A percentile compares a stretch with the other conserved stretches of the same genome.
phyloP scores from a whole-genome alignment of 2,888 invertebrate species.

The Sialis lutaria region DNA sequence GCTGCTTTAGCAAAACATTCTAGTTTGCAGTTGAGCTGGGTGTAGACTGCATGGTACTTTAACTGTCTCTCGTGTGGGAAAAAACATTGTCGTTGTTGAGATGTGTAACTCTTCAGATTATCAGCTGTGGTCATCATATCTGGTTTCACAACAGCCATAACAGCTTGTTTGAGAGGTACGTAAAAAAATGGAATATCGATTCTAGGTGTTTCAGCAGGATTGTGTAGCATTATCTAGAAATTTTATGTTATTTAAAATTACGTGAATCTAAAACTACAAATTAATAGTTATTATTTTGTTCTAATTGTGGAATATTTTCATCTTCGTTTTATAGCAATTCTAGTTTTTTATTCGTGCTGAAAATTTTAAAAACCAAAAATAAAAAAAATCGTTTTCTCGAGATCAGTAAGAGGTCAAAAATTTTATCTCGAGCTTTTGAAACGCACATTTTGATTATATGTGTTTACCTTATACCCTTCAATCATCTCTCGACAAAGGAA shows the following conservation, averaged over 20 bases:
- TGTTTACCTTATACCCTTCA: conserved; percentile 14
- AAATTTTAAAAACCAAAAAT: too few species aligned
- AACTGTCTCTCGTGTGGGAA: conserved; percentile 47
- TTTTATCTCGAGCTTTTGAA: too few species aligned
- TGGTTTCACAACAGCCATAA: conserved; percentile 52
- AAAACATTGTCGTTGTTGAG: conserved; percentile 47
- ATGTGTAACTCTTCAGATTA: conserved; percentile 42
- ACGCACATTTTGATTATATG: too few species aligned
- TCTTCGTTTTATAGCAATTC: too few species aligned
- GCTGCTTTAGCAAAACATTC: conserved; percentile 57
- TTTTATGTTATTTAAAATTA: too few species aligned
- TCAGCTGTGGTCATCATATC: conserved; percentile 60
- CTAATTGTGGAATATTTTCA: too few species aligned
- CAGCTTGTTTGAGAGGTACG: conserved; percentile 49
- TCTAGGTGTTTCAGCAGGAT: conserved; percentile 48
- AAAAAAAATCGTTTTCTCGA: too few species aligned
- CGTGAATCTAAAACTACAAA: too few species aligned
- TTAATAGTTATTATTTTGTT: too few species aligned
- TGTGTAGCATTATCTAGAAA: conserved; percentile 41
- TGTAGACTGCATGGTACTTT: conserved; percentile 47
- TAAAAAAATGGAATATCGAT: conserved; percentile 53
- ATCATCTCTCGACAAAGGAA: conserved; percentile 14
- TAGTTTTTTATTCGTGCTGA: too few species aligned
- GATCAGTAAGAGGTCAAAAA: too few species aligned
- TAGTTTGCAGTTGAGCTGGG: conserved; percentile 55